These are phyloP conservation scores for Poeciliopsis prolifica DNA, from an alignment of 2,113 vertebrate species.

Conservation along the genomic window DNA sequence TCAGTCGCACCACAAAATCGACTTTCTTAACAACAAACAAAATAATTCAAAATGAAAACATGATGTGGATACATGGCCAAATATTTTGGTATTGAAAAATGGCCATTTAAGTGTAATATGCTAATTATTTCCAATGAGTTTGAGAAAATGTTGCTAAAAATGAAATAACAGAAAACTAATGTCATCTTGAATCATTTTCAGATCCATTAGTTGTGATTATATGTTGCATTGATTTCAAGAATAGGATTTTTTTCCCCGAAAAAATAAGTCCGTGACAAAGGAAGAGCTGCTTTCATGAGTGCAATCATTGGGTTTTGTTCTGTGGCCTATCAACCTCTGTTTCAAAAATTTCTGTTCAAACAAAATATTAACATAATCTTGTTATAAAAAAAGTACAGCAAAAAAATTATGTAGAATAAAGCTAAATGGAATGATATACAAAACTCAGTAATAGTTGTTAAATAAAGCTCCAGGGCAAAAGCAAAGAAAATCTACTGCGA, in stretches of 20 bases:
- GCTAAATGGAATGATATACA: not conserved
- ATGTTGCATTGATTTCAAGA: not conserved
- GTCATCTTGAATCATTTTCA: not conserved
- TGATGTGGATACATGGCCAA: not conserved
- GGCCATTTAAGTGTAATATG: not conserved
- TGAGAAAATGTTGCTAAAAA: not conserved
- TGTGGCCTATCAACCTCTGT: not conserved
- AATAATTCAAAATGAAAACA: no score
- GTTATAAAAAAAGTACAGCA: not conserved
- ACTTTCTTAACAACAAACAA: not conserved
- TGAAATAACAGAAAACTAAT: not conserved
- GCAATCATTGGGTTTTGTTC: not conserved
- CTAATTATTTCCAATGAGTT: no score
- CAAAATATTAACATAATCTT: not conserved
- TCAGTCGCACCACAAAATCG: not conserved
- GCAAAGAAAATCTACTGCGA: constrained; percentile 14
- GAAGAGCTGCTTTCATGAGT: not conserved
- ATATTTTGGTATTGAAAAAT: not conserved
- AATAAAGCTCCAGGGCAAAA: constrained; percentile 19
- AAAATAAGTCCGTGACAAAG: not conserved
- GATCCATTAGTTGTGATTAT: not conserved
- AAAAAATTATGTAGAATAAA: not conserved
- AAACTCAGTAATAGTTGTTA: not conserved
- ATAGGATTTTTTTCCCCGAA: not conserved
- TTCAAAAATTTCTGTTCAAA: not conserved